A percentile compares a stretch with the other conserved stretches of the same genome.
These are phyloP conservation scores for Sialis fuliginosa DNA, from an alignment of 2,888 invertebrate genomes.

Conservation along the genomic window DNA sequence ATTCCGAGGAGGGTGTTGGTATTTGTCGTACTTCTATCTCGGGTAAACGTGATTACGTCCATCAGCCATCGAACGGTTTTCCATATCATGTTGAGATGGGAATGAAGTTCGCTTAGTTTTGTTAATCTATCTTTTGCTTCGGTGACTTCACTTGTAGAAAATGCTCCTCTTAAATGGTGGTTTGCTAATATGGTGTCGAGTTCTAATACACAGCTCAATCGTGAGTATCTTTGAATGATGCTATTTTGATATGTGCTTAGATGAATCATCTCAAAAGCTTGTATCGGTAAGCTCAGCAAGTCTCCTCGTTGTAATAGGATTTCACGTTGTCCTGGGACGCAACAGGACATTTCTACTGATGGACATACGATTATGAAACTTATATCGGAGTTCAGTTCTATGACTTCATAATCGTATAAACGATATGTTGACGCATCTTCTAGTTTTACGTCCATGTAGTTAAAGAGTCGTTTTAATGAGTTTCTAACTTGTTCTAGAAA, in stretches of 20 bases:
- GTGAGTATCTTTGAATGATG: conserved; percentile 79
- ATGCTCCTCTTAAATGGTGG: conserved; percentile 86
- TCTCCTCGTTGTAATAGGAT: conserved; percentile 71
- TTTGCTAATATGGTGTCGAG: conserved; percentile 81
- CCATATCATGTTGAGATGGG: conserved; percentile 78
- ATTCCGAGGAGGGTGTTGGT: conserved; percentile 14
- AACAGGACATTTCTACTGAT: conserved; percentile 81
- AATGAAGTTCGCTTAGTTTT: conserved; percentile 69
- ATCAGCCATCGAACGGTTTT: conserved; percentile 90
- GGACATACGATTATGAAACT: conserved; percentile 87
- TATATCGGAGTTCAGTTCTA: conserved; percentile 80
- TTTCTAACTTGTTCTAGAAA: conserved; percentile 62
- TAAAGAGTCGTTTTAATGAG: conserved; percentile 56
- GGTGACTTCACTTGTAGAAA: conserved; percentile 74
- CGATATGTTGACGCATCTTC: conserved; percentile 58
- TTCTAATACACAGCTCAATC: conserved; percentile 84
- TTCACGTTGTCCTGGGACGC: conserved; percentile 74
- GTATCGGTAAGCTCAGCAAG: conserved; percentile 76
- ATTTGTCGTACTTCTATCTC: conserved; percentile 42
- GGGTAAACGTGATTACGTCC: conserved; percentile 85
- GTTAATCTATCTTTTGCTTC: conserved; percentile 70
- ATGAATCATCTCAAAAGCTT: conserved; percentile 90
- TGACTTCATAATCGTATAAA: conserved; percentile 83
- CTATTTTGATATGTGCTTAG: conserved; percentile 83
- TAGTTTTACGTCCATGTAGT: conserved; percentile 58